Conservation (phyloP, 2,797 vertebrate species). For the Clarias pachynema region DNA sequence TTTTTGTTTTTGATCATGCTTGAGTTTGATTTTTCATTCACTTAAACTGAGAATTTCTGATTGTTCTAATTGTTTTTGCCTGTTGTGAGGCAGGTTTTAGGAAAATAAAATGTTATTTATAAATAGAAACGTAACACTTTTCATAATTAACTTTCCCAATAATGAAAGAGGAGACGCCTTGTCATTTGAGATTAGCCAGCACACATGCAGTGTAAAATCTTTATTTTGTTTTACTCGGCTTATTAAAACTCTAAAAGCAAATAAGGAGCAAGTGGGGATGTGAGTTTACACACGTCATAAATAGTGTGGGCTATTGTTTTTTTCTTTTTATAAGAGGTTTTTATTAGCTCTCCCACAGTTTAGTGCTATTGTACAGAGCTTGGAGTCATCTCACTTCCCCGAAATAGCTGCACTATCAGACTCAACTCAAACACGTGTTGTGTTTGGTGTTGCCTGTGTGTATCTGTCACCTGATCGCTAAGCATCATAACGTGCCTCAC, state of each 20-base stretch:
- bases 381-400: background rate
- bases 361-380: background rate
- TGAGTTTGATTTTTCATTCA: too few relatives aligned
- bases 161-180: background rate
- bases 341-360: background rate
- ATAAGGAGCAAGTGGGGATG: conserved; percentile 15
- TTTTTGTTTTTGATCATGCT: too few relatives aligned
- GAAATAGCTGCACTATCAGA: background rate
- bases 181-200: background rate
- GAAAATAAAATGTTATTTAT: background rate
- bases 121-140: background rate
- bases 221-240: background rate
- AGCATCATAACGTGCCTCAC: background rate
- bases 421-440: background rate
- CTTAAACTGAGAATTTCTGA: too few relatives aligned
- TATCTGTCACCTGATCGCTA: background rate
- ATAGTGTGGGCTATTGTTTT: background rate
- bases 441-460: background rate
- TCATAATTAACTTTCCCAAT: background rate
- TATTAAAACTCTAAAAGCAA: background rate
- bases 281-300: background rate
- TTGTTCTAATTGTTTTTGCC: background rate
- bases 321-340: background rate
- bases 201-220: background rate
- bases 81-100: background rate